Evolutionary conservation across 2,888 invertebrate genomes (phyloP), one percentile per base, ranked within the genome.

Genomic region (Melolontha melolontha): DNA sequence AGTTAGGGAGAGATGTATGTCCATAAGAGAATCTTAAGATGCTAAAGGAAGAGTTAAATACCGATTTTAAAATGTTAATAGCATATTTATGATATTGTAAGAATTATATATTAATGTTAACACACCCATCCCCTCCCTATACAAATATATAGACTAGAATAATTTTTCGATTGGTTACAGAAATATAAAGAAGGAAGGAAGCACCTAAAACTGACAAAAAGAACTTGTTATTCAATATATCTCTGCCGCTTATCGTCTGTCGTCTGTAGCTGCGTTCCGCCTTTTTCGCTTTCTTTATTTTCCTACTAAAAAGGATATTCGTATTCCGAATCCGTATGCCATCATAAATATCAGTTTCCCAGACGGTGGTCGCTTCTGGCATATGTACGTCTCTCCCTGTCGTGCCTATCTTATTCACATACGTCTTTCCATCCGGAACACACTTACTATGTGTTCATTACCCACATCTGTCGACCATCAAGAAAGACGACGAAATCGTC

Each of bases 331-430:
- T 70, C 66, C 72, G 72, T 71, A 71, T 64, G 55, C 71, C 74
- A 73, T 70, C 75, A 76, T 76, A 77, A 76, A 77, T 74, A 76
- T 75, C 74, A 44, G 59, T 59, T 59, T 70, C 42, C 27, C 29
- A 59, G 16, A n/a, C 29, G 22, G 29, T 44, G 59, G 44, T 34
- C 44, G 44, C 29, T 44, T 42, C 12, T 14, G 12, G 59, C 44
- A 17, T 42, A 11, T 55, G n/a, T 22, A 14, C 39, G 39, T 39
- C 12, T 47, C 16, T 47, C 47, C 14, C 0, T 47, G 8, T 12
- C 47, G 34, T 10, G 8, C 34, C 6, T 34, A 6, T 12, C 47
- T 47, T 47, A 47, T 47, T 47, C 47, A 17, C 16, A 47, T 47
- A 47, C 47, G 16, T 14, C 47, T 47, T 14, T 17, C 16, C 17